These are phyloP conservation scores for Dreissena polymorpha DNA, from an alignment of 1,140 invertebrate genomes.

Conservation along the genomic window DNA sequence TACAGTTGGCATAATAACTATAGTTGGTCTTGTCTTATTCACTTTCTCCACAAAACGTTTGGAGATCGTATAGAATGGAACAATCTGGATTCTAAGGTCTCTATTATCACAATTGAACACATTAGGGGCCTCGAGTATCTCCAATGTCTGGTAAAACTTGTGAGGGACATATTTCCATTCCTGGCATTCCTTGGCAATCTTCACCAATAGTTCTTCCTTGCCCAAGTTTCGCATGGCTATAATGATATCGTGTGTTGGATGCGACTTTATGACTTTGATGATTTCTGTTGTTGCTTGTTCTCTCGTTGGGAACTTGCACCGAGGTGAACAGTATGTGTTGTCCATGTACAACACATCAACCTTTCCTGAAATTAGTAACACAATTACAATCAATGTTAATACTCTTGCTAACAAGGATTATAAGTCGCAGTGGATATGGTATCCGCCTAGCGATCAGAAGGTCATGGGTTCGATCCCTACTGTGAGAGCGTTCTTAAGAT, in stretches of 20 bases:
- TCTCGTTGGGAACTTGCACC: constrained; percentile 75
- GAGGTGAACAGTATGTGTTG: constrained; percentile 80
- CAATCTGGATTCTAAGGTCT: constrained; percentile 68
- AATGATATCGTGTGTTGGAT: constrained; percentile 71
- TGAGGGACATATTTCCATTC: constrained; percentile 75
- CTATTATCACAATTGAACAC: constrained; percentile 69
- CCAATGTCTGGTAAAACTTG: constrained; percentile 64
- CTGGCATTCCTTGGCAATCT: constrained; percentile 72
- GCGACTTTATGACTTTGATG: constrained; percentile 69
- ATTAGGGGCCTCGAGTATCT: constrained; percentile 72
- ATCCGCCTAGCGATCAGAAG: no score
- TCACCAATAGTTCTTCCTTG: constrained; percentile 78
- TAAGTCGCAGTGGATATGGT: no score
- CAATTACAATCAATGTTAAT: no score
- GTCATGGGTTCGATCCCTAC: no score
- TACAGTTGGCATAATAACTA: constrained; percentile 78
- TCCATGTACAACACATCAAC: constrained; percentile 80
- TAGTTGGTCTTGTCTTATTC: constrained; percentile 66
- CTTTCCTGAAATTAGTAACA: constrained; percentile 11
- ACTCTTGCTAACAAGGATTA: no score
- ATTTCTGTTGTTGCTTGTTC: constrained; percentile 70
- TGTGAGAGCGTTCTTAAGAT: no score
- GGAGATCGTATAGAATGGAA: constrained; percentile 71
- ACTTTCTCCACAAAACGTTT: constrained; percentile 57
- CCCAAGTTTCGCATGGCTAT: constrained; percentile 78